Base-by-base conservation (phyloP, 92 coral and sea anemone genomes). In the Pocillopora meandrina region DNA sequence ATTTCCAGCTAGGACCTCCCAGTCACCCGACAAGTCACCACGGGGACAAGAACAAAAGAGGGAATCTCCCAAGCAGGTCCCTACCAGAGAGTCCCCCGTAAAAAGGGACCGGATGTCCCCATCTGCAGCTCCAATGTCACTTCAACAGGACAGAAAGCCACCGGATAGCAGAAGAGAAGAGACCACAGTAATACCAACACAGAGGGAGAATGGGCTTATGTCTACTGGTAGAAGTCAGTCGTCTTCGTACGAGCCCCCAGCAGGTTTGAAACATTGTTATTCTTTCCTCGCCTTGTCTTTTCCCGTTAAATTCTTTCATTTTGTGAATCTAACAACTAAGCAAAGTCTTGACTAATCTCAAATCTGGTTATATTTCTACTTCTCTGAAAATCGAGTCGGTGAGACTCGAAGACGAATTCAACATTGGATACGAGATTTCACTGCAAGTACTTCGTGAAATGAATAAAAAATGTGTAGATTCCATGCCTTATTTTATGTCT, bases 91-190 rank as follows among this genome's bases (percentile, higher is more conserved):
- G 26, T 91, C 94, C 71, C 94, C 94, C 1, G 81, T 88, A 26
- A 91, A 84, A 47, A 80, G 89, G 34, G 93, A 90, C 67, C 91
- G 93, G 35, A 69, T 90, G 68, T 84, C 94, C 11, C 94, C 91
- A 20, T 72, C 79, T 20, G 3, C 79, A 2, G 56, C 68, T 10
- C 77, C 77, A 42, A 34, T 70, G 67, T 58, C 85, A 17, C 16
- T 47, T 11, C 84, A 80, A 18, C 84, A 80, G 84, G 84, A 67
- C 34, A 67, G 84, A 23, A 80, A 56, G 56, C 59, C 75, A 8
- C 63, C 10, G 23, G 74, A 78, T 8, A 42, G 5, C 52, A 61
- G 66, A 42, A 68, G 66, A 55, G 84, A 79, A 12, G 74, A 66
- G 52, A 36, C 11, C 71, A 61, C 84, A 68, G 34, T 52, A 18